A percentile compares a stretch with the other conserved stretches of the same genome.
These are phyloP conservation scores for Enteromius paludinosus DNA, from an alignment of 2,797 vertebrate genomes.

Conservation along the genomic window DNA sequence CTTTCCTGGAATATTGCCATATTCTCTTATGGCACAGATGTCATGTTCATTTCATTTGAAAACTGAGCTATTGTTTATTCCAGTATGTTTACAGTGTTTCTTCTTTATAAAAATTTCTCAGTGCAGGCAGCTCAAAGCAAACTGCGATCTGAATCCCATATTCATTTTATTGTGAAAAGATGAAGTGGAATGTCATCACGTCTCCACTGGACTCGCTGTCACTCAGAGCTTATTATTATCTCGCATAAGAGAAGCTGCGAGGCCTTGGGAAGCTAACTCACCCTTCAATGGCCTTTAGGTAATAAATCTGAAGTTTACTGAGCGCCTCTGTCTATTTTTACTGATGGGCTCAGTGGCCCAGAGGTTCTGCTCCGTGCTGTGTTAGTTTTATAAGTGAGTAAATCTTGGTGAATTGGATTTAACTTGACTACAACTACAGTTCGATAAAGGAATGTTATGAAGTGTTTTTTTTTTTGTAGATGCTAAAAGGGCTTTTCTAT, in stretches of 20 bases:
- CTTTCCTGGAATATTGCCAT: background rate
- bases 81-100: background rate
- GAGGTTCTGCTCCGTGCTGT: background rate
- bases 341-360: conserved; percentile 12
- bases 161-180: conserved; percentile 8
- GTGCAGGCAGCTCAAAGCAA: background rate
- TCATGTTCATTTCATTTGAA: background rate
- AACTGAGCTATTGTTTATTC: background rate
- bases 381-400: background rate
- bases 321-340: background rate
- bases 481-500: conserved; percentile 3
- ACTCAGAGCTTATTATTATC: conserved; percentile 19
- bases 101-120: background rate
- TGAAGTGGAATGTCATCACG: background rate
- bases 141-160: background rate
- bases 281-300: background rate
- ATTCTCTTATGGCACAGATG: background rate
- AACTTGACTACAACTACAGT: background rate
- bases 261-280: conserved; percentile 9
- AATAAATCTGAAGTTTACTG: conserved; percentile 36
- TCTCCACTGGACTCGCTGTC: conserved; percentile 9
- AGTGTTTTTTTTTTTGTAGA: background rate
- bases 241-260: background rate
- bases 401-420: conserved; percentile 12
- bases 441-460: background rate